Evolutionary conservation across 2,113 vertebrate genomes (phyloP).

Genomic region (Anser brachyrhynchus): DNA sequence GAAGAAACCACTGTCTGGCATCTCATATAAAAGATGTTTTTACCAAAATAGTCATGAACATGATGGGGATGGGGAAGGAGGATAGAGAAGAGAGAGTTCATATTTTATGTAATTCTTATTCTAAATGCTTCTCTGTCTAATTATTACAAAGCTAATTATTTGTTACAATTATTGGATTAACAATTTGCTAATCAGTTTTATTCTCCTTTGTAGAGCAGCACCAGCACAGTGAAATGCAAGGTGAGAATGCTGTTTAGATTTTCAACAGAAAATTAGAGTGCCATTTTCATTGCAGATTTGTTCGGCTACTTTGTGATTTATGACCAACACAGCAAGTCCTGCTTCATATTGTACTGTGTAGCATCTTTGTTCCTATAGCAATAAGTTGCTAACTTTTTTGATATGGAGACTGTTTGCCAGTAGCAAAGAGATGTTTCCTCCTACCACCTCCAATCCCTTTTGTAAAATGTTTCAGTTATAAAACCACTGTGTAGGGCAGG

Average conservation of each 20-base stretch:
- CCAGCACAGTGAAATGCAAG: conserved; percentile 41
- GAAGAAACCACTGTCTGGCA: background rate
- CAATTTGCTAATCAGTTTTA: conserved; percentile 62
- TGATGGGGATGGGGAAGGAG: background rate
- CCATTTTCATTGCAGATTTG: conserved; percentile 11
- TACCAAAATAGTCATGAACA: background rate
- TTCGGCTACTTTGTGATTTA: conserved; percentile 30
- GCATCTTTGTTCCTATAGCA: background rate
- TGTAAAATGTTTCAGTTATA: background rate
- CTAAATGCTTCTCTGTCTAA: background rate
- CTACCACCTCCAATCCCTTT: background rate
- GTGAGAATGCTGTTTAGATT: conserved; percentile 32
- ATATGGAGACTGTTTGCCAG: background rate
- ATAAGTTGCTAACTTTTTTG: background rate
- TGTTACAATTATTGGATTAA: conserved; percentile 58
- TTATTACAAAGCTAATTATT: conserved; percentile 63
- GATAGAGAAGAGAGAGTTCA: background rate
- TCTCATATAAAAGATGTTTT: background rate
- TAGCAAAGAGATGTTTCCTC: background rate
- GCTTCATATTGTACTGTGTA: background rate
- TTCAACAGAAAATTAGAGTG: conserved; percentile 44
- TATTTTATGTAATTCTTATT: conserved; percentile 18
- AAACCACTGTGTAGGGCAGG: background rate
- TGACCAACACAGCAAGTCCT: background rate
- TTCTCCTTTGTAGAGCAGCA: conserved; percentile 44